phyloP scores from a whole-genome alignment of 2,113 vertebrate genomes.

The Gobio gobio region DNA sequence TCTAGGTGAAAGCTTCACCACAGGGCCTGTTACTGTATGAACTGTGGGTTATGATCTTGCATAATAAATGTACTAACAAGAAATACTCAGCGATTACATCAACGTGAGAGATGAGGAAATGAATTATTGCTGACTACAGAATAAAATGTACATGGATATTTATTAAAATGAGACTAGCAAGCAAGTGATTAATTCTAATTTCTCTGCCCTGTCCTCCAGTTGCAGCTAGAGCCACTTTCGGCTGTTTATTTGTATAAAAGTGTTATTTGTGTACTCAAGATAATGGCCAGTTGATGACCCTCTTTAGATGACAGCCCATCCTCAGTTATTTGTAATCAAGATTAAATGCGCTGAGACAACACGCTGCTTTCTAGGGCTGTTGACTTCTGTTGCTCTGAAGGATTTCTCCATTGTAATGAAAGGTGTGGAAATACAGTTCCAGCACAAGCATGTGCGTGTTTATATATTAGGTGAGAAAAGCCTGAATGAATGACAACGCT shows the following conservation, averaged over 20 bases:
- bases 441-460: neutral
- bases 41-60: neutral
- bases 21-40: neutral
- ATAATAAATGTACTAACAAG: slow-evolving; percentile 17
- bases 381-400: neutral
- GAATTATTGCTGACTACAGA: slow-evolving; percentile 13
- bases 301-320: neutral
- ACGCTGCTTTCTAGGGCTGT: neutral
- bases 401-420: neutral
- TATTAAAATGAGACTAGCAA: neutral
- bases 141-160: neutral
- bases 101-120: neutral
- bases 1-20: slow-evolving; percentile 2
- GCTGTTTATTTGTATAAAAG: slow-evolving; percentile 4
- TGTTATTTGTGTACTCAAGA: slow-evolving; percentile 31
- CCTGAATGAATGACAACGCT: neutral
- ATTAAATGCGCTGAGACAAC: slow-evolving; percentile 6
- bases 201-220: neutral
- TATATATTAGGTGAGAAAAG: slow-evolving; percentile 24
- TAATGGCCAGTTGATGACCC: slow-evolving; percentile 31
- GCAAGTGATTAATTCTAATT: neutral
- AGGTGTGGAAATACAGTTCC: neutral
- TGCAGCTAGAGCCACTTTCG: neutral
- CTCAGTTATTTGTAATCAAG: slow-evolving; percentile 9
- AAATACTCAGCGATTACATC: neutral